phyloP scores from a whole-genome alignment of 2,113 vertebrate species.

The Etia nguti region DNA sequence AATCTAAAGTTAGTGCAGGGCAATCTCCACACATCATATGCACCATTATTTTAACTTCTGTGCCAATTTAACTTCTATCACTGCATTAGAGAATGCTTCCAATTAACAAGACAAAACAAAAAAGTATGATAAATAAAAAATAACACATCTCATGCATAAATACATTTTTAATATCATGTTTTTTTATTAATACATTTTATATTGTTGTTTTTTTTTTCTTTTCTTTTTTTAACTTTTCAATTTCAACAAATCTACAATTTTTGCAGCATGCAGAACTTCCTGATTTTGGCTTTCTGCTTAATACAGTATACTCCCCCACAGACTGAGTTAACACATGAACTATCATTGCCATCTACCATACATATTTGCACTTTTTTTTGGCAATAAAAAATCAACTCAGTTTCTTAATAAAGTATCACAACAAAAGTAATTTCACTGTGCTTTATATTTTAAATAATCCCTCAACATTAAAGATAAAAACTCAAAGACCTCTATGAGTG shows the following conservation, averaged over 20 bases:
- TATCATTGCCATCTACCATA: background rate
- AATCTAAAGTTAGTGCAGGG: background rate
- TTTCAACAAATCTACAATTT: background rate
- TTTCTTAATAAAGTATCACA: background rate
- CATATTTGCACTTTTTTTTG: background rate
- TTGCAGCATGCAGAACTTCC: background rate
- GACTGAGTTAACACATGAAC: background rate
- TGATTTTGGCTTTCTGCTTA: background rate
- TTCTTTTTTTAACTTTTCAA: background rate
- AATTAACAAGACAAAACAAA: background rate
- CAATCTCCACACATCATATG: background rate
- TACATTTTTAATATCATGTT: background rate
- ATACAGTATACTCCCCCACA: background rate
- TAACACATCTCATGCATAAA: background rate
- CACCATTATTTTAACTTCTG: background rate
- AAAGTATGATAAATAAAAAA: background rate
- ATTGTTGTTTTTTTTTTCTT: background rate
- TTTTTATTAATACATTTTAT: background rate
- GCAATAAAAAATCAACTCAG: background rate
- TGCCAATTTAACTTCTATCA: background rate
- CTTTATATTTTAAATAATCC: background rate
- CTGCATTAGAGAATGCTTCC: background rate
- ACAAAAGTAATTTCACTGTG: background rate
- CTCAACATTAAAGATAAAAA: background rate
- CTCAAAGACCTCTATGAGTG: background rate